phyloP scores from a whole-genome alignment of 2,113 vertebrate species.

The Xiphorhynchus elegans region DNA sequence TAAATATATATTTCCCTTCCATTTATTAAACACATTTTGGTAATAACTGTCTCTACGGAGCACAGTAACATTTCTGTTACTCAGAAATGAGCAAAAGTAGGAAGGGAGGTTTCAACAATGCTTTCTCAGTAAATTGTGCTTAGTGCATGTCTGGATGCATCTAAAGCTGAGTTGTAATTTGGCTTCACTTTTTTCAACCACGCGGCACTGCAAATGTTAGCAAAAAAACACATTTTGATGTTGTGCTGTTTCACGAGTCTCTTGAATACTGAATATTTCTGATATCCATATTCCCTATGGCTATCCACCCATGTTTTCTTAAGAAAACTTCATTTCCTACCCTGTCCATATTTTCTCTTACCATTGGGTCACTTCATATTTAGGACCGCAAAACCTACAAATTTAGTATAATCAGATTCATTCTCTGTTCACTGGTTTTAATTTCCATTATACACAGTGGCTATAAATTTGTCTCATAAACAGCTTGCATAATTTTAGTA shows the following conservation, averaged over 20 bases:
- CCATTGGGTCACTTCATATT: not conserved
- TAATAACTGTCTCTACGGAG: not conserved
- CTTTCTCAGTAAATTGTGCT: not conserved
- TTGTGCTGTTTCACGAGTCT: not conserved
- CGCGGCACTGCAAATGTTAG: fast-evolving
- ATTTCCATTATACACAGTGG: not conserved
- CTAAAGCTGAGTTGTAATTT: not conserved
- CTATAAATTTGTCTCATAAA: not conserved
- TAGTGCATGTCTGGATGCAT: not conserved
- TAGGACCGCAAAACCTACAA: not conserved
- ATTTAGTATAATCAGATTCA: not conserved
- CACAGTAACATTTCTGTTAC: not conserved
- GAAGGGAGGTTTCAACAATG: not conserved
- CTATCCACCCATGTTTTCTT: not conserved
- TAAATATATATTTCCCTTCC: constrained; percentile 3
- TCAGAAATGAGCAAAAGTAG: not conserved
- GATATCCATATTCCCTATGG: not conserved
- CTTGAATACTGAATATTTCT: not conserved
- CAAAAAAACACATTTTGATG: not conserved
- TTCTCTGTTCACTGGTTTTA: not conserved
- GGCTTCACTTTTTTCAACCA: not conserved
- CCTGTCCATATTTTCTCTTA: not conserved
- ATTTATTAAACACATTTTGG: not conserved
- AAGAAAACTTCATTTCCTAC: not conserved
- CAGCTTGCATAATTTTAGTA: constrained; percentile 2